These are phyloP conservation scores for Dinomys branickii DNA, from an alignment of 2,113 vertebrate genomes.

Conservation along the genomic window DNA sequence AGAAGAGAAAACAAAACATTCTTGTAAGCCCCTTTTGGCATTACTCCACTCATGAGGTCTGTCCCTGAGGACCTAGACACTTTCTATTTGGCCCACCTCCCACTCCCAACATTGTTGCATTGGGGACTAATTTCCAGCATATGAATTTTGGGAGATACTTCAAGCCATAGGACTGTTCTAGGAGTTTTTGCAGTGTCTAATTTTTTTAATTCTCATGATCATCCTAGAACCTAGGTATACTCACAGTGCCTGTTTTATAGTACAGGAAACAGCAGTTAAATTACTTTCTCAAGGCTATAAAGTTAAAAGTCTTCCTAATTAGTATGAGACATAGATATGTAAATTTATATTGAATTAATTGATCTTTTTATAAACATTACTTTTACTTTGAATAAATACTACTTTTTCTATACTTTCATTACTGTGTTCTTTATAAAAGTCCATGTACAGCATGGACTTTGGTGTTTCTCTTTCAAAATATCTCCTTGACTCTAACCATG, in stretches of 20 bases:
- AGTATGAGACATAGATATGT: neutral
- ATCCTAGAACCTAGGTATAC: neutral
- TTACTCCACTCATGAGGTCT: neutral
- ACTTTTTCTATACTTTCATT: neutral
- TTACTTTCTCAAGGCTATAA: neutral
- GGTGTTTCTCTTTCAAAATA: neutral
- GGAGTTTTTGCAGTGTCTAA: neutral
- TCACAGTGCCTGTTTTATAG: neutral
- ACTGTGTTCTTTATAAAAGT: neutral
- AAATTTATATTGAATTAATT: constrained; percentile 44
- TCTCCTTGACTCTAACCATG: neutral
- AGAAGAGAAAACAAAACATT: neutral
- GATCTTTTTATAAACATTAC: neutral
- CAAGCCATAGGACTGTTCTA: neutral
- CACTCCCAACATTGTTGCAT: neutral
- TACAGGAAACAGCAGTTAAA: constrained; percentile 5
- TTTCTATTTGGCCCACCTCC: neutral
- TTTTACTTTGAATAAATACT: constrained; percentile 9
- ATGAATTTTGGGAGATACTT: neutral
- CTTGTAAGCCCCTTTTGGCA: neutral
- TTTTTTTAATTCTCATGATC: neutral
- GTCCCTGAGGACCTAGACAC: neutral
- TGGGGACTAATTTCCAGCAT: neutral
- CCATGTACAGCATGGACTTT: neutral
- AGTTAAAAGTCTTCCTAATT: neutral